Evolutionary conservation across 2,797 vertebrate species (phyloP).

Genomic region (Tamandua tetradactyla): DNA sequence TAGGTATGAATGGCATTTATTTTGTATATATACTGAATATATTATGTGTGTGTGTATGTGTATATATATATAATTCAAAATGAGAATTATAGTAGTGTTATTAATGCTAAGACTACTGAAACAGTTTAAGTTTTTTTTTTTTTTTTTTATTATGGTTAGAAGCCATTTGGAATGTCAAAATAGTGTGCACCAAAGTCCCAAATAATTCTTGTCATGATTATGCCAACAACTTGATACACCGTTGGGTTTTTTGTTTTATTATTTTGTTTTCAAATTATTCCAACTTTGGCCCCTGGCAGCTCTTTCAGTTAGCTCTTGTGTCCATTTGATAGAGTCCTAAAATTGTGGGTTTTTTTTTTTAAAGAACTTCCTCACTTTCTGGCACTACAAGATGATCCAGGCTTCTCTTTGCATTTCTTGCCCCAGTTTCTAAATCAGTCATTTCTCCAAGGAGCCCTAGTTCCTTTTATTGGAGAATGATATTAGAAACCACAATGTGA

Average conservation of each 20-base stretch:
- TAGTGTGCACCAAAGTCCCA: not conserved
- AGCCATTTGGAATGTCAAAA: not conserved
- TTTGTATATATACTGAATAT: not conserved
- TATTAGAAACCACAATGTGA: not conserved
- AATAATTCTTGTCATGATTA: not conserved
- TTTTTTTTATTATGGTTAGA: not conserved
- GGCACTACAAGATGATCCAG: not conserved
- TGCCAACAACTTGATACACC: not conserved
- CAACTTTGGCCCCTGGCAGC: too few species aligned
- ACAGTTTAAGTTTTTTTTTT: not conserved
- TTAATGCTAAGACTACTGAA: not conserved
- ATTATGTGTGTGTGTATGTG: not conserved
- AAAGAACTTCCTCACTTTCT: not conserved
- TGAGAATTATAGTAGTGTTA: not conserved
- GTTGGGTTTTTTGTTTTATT: not conserved
- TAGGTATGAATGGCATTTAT: not conserved
- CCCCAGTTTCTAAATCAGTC: not conserved
- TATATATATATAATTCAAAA: not conserved
- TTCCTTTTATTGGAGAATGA: not conserved
- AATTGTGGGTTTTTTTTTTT: not conserved
- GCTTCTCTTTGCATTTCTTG: not conserved
- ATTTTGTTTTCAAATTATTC: not conserved
- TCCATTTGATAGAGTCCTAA: not conserved
- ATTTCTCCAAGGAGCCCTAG: not conserved
- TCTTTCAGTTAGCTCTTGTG: not conserved